These are phyloP conservation scores for Trichomalopsis sarcophagae DNA, from an alignment of 1,140 invertebrate genomes.

Conservation along the genomic window DNA sequence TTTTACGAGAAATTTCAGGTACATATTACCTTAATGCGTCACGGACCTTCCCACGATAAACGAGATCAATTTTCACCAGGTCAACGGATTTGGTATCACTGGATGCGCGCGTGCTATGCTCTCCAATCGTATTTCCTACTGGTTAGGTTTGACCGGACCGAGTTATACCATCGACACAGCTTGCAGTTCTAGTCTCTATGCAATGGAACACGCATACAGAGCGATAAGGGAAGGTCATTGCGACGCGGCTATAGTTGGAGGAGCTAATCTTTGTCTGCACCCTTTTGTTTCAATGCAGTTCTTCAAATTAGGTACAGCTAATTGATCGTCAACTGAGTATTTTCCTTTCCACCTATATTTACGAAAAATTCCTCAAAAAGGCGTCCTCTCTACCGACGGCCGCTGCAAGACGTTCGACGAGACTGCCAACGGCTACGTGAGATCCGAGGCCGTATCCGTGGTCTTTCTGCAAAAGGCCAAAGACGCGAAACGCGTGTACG, in stretches of 20 bases:
- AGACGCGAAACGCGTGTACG: constrained; percentile 84
- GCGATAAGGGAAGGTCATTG: constrained; percentile 84
- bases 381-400: constrained; percentile 89
- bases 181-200: constrained; percentile 89
- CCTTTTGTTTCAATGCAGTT: constrained; percentile 89
- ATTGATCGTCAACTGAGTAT: too few relatives aligned
- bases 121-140: constrained; percentile 88
- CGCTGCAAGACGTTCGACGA: constrained; percentile 92
- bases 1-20: constrained; percentile 81
- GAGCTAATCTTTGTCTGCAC: constrained; percentile 85
- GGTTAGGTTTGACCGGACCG: constrained; percentile 81
- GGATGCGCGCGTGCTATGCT: constrained; percentile 90
- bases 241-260: constrained; percentile 90
- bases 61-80: constrained; percentile 18
- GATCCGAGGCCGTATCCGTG: constrained; percentile 84
- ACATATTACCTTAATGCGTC: neutral
- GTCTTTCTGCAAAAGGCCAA: constrained; percentile 87
- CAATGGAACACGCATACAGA: constrained; percentile 85
- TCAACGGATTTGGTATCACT: constrained; percentile 58
- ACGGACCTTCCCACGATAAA: neutral
- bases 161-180: constrained; percentile 90
- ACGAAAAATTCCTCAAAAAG: constrained; percentile 70
- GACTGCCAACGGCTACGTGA: constrained; percentile 81
- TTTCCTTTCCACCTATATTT: too few relatives aligned
- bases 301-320: constrained; percentile 57